These are phyloP conservation scores for Taurulus bubalis DNA, from an alignment of 2,113 vertebrate genomes.

Conservation along the genomic window DNA sequence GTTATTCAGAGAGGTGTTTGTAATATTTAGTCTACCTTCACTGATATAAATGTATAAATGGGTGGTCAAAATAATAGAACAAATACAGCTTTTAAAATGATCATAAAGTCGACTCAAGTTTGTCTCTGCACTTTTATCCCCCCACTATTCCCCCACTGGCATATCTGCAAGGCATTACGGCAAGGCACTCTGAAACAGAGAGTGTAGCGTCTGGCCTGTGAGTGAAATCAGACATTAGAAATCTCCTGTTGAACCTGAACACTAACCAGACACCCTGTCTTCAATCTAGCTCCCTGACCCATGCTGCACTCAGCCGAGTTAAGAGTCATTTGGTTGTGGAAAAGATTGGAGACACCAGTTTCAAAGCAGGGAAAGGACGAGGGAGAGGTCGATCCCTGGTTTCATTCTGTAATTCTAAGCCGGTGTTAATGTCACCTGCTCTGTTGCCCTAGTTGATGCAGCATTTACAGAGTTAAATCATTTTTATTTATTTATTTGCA, in stretches of 20 bases:
- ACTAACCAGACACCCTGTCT: conserved; percentile 80
- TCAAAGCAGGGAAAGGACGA: conserved; percentile 58
- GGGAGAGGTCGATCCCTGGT: conserved; percentile 46
- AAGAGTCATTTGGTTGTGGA: conserved; percentile 72
- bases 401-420: conserved; percentile 55
- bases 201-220: conserved; percentile 59
- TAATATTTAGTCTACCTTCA: neutral
- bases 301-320: conserved; percentile 74
- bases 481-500: neutral
- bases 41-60: neutral
- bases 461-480: neutral
- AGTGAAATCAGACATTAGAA: conserved; percentile 80
- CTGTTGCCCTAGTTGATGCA: neutral
- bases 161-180: conserved; percentile 72
- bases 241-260: conserved; percentile 74
- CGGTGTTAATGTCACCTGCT: conserved; percentile 17
- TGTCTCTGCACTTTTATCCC: neutral
- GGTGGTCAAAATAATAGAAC: neutral
- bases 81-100: neutral
- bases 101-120: neutral
- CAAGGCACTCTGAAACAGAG: conserved; percentile 59
- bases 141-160: conserved; percentile 23
- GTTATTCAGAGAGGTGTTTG: neutral
- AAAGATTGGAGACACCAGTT: conserved; percentile 59
- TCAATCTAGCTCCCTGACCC: conserved; percentile 76